Base-by-base conservation (phyloP, 2,888 invertebrate genomes). In the Drosophila pullipes region DNA sequence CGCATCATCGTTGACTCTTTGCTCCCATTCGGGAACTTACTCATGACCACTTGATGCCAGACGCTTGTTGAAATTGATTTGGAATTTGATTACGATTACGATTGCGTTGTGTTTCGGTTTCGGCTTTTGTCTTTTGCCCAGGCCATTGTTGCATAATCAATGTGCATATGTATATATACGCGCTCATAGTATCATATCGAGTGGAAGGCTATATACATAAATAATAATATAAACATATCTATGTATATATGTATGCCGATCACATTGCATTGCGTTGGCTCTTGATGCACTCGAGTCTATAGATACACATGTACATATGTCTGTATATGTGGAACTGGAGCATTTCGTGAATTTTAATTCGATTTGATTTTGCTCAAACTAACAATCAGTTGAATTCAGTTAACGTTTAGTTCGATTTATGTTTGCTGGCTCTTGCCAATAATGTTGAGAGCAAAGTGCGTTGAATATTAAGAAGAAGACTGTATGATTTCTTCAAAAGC, bases 71-170 rank as follows among this genome's bases (percentile, higher is more conserved):
- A 68, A 69, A 74, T 68, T 74, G 72, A 71, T 78, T 82, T 68
- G 58, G 76, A 79, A 79, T 78, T 71, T 60, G 68, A 72, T 83
- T 85, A 74, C 79, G 79, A 72, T 82, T 77, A 74, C 79, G 79
- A 72, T 82, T 77, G 49, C 61, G 62, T 73, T 74, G 49, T 52
- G 47, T 44, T 62, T 75, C 55, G 64, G 64, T 47, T 70, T 71
- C 31, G 64, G 52, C 70, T 70, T 78, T 79, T 75, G 61, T 69
- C 76, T 81, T 75, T 75, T 71, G 79, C 71, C 63, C 57, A 52
- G 57, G 81, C 79, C 53, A 67, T 58, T 71, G 58, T 83, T 83
- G 79, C 83, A 83, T 86, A 83, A 83, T 70, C 60, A 55, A 39
- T 60, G 54, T 28, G 47, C 35, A 28, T 25, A 35, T 31, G 25